Evolutionary conservation across 2,888 invertebrate species (phyloP), one percentile per base, ranked within the genome.

Genomic region (Ceraclea dissimilis): DNA sequence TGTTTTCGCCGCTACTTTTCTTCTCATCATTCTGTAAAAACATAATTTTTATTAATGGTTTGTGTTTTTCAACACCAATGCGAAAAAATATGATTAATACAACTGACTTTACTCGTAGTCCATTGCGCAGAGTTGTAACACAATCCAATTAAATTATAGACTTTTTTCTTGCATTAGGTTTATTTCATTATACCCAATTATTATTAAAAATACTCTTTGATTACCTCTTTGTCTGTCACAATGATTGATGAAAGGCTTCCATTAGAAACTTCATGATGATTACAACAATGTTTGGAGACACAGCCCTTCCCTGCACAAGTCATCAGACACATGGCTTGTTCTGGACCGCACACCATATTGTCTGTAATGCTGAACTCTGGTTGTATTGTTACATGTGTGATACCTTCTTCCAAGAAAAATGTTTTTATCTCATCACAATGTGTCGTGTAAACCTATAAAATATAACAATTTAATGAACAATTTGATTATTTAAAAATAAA

Each of bases 341-440:
- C 50, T 1, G 49, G 17, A 50, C 2, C 21, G 31, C 20, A 49
- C 16, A 16, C 13, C 16, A 26, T 16, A 17, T 51, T 34, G 26
- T 44, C 53, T 22, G 51, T 21, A 17, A 51, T 51, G 11, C 48
- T 56, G 56, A 93, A 93, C 70, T 93, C 93, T 0, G 93, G 93
- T 68, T 93, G 93, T 63, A 93, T 83, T 0, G 93, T 91, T 10
- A 91, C 88, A 60, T 88, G 83, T 2, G 86, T 83, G 52, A 93
- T 90, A 2, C 92, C 92, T 67, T 89, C 85, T 16, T 86, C 84
- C 54, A 83, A 78, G 68, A 93, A 90, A 67, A 90, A 88, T 20
- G 83, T 81, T 26, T 81, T 83, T 4, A 92, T 82, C 54, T 82
- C 75, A 64, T 81, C 71, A 64, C 80, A 73, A 16, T 59, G 55